Evolutionary conservation across 1,140 invertebrate species (phyloP).

Genomic region (Trichonephila clavata): DNA sequence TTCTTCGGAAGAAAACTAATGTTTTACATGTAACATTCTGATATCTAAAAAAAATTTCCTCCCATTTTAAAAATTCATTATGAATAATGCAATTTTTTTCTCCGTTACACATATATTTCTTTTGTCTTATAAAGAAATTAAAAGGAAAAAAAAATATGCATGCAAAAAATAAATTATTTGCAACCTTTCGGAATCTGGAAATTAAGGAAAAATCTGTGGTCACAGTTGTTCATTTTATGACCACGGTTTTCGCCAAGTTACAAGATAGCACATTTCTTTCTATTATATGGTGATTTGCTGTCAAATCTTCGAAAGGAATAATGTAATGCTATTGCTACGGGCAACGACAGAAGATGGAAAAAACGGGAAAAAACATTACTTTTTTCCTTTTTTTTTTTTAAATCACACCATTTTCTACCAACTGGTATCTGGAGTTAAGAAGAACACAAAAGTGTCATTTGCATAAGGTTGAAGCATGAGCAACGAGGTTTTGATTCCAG

Average conservation of each 20-base stretch:
- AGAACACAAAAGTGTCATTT: slow-evolving; percentile 45
- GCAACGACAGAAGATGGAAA: background rate
- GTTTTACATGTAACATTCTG: too few species aligned
- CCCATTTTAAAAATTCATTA: too few species aligned
- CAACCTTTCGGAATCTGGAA: background rate
- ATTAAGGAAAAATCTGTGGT: background rate
- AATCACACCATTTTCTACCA: slow-evolving; percentile 44
- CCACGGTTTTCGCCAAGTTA: background rate
- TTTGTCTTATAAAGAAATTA: too few species aligned
- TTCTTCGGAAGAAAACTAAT: too few species aligned
- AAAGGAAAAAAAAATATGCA: background rate
- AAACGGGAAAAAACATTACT: background rate
- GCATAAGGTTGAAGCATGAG: slow-evolving; percentile 64
- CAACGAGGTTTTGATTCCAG: slow-evolving; percentile 60
- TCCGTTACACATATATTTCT: too few species aligned
- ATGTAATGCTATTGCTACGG: background rate
- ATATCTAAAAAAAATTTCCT: too few species aligned
- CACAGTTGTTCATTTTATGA: slow-evolving; percentile 42
- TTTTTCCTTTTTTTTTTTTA: slow-evolving; percentile 7
- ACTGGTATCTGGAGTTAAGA: slow-evolving; percentile 39
- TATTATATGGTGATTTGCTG: slow-evolving; percentile 49
- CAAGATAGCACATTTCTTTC: background rate
- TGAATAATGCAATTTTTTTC: too few species aligned
- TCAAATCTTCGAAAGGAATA: background rate
- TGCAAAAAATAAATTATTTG: background rate